These are phyloP conservation scores for Brachypodius melanocephalos DNA, from an alignment of 2,113 vertebrate species.

Conservation along the genomic window DNA sequence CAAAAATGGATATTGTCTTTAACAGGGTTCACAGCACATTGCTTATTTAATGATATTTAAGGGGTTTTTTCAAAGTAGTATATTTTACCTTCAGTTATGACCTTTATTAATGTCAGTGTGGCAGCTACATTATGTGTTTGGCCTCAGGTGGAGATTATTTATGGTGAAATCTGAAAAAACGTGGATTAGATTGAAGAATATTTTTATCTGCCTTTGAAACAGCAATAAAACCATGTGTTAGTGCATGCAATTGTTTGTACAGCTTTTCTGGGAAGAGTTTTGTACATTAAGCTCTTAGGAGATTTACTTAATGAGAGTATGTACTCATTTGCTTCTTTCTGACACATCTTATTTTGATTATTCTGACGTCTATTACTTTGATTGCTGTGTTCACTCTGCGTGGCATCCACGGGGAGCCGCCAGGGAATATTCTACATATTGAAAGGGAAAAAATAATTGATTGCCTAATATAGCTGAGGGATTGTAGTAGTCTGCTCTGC, in stretches of 20 bases:
- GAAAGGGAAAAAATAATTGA: slow-evolving; percentile 26
- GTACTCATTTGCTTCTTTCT: slow-evolving; percentile 53
- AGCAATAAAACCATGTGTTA: neutral
- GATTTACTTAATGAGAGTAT: slow-evolving; percentile 51
- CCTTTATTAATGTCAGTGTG: neutral
- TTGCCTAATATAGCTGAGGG: slow-evolving; percentile 51
- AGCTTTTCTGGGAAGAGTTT: slow-evolving; percentile 19
- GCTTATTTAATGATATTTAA: neutral
- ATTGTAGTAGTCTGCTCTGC: neutral
- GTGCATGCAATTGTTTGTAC: slow-evolving; percentile 2
- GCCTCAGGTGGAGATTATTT: neutral
- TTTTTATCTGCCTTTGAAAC: slow-evolving; percentile 13
- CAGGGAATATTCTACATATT: slow-evolving; percentile 45
- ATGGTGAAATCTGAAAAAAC: neutral
- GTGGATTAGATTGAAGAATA: neutral
- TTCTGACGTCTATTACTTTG: slow-evolving; percentile 40
- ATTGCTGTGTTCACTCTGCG: slow-evolving; percentile 49
- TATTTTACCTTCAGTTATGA: neutral
- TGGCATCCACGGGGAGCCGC: neutral
- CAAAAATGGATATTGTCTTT: neutral
- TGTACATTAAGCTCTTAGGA: slow-evolving; percentile 25
- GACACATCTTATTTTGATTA: slow-evolving; percentile 66
- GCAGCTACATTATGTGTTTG: neutral
- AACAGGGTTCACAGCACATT: neutral
- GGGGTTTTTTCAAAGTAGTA: neutral